A percentile compares a stretch with the other conserved stretches of the same genome.
Conservation (phyloP, 2,797 vertebrate genomes). For the Lacerta agilis region DNA sequence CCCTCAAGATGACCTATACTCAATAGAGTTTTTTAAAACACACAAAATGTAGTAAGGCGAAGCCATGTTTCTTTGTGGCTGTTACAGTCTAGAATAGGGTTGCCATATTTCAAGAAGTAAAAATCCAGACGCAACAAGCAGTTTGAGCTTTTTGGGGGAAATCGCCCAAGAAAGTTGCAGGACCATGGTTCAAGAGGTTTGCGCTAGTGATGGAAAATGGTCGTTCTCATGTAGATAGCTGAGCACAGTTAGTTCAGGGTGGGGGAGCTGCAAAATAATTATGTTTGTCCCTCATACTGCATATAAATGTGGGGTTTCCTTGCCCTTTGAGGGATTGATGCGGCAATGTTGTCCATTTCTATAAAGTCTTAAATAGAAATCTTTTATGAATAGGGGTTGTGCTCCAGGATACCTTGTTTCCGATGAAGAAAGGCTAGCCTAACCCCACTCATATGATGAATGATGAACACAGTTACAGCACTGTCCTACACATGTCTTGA, state of each 20-base stretch:
- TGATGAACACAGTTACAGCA: neutral
- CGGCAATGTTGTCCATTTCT: neutral
- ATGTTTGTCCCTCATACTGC: neutral
- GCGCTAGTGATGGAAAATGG: no score
- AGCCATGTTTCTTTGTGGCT: no score
- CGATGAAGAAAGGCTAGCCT: neutral
- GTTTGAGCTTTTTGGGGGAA: no score
- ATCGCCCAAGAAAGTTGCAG: no score
- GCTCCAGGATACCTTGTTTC: neutral
- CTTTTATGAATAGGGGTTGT: neutral
- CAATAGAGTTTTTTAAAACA: neutral
- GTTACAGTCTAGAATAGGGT: no score
- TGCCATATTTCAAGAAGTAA: no score
- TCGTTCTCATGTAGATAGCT: neutral
- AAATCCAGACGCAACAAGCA: no score
- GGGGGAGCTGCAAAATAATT: neutral
- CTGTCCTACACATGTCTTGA: no score
- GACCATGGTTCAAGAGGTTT: no score
- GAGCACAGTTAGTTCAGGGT: neutral
- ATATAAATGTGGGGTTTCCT: neutral
- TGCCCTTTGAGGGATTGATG: neutral
- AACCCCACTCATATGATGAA: neutral
- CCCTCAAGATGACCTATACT: neutral
- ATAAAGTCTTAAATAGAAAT: no score
- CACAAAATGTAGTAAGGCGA: no score